Conservation (phyloP, 2,113 vertebrate genomes). For the Solea senegalensis region DNA sequence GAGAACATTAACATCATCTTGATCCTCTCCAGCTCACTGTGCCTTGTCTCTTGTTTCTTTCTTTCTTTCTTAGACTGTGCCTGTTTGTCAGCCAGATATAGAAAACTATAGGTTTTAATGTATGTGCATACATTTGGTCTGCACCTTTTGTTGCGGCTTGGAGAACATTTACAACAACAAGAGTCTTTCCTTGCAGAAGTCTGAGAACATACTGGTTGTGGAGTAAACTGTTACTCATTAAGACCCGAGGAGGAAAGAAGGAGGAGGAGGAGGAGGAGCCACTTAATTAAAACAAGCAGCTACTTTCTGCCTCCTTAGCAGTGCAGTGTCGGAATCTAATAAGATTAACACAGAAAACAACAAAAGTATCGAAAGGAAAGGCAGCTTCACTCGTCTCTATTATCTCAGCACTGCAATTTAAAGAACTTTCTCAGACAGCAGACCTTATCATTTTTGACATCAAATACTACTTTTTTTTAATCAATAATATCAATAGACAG, state of each 20-base stretch:
- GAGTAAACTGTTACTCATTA: slow-evolving; percentile 6
- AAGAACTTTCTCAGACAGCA: not conserved
- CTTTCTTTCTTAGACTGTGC: not conserved
- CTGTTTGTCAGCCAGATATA: not conserved
- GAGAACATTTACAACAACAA: slow-evolving; percentile 12
- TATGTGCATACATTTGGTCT: slow-evolving; percentile 16
- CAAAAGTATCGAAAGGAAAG: slow-evolving; percentile 22
- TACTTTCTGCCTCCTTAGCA: slow-evolving; percentile 24
- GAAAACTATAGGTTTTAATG: not conserved
- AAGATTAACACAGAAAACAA: slow-evolving; percentile 32
- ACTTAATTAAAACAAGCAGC: slow-evolving; percentile 59
- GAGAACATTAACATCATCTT: slow-evolving; percentile 42
- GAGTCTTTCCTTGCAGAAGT: not conserved
- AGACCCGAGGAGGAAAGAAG: slow-evolving; percentile 13
- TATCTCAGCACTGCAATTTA: not conserved
- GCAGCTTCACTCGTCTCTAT: not conserved
- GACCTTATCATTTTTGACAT: no score
- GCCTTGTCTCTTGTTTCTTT: slow-evolving; percentile 1
- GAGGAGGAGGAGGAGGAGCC: slow-evolving; percentile 28
- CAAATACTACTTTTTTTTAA: no score
- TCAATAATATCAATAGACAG: no score
- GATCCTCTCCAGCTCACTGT: slow-evolving; percentile 22
- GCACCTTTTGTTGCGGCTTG: slow-evolving; percentile 5
- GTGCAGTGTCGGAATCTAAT: slow-evolving; percentile 22
- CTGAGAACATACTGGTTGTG: slow-evolving; percentile 12